These are phyloP conservation scores for Ondatra zibethicus DNA, from an alignment of 2,113 vertebrate genomes.

Conservation along the genomic window DNA sequence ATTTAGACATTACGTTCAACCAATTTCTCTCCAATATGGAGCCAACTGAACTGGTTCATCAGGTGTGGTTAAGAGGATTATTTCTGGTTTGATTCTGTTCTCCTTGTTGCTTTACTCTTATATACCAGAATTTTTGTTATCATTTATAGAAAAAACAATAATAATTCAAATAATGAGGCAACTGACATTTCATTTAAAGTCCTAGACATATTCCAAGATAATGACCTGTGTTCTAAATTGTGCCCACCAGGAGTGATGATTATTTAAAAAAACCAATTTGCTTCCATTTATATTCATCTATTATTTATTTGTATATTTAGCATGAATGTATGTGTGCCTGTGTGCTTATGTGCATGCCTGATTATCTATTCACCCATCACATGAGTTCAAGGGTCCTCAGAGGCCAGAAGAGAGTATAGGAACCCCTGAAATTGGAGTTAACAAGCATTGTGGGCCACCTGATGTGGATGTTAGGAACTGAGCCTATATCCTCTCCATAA, in stretches of 20 bases:
- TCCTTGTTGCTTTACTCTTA: background rate
- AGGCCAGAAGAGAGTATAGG: background rate
- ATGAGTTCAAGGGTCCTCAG: background rate
- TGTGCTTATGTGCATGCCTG: background rate
- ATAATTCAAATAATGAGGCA: background rate
- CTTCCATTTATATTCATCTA: background rate
- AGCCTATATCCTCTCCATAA: background rate
- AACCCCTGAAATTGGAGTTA: background rate
- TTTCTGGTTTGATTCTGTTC: slow-evolving; percentile 3
- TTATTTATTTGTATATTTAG: background rate
- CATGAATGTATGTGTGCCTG: background rate
- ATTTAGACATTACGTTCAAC: background rate
- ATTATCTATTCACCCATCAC: background rate
- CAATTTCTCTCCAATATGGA: background rate
- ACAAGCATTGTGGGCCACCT: background rate
- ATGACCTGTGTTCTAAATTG: background rate
- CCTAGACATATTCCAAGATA: background rate
- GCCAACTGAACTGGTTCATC: background rate
- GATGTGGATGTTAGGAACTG: background rate
- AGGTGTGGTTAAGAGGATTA: background rate
- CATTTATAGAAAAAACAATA: background rate
- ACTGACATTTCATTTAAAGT: slow-evolving; percentile 28
- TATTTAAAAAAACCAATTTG: background rate
- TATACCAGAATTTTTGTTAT: background rate
- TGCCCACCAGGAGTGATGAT: background rate